Conservation (phyloP, 2,888 invertebrate genomes). For the Eulithis testata region DNA sequence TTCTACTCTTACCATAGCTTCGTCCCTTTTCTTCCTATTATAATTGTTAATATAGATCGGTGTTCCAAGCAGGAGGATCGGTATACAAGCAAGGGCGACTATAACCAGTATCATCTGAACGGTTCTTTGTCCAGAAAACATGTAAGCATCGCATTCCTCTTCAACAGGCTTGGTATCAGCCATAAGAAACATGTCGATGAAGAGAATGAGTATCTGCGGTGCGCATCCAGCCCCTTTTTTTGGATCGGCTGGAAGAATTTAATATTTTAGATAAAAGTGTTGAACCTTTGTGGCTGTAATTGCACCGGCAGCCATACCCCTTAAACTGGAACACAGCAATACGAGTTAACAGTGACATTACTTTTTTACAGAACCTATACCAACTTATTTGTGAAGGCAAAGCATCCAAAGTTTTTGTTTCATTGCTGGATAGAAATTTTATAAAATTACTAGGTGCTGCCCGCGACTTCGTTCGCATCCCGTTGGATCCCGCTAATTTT, state of each 20-base stretch:
- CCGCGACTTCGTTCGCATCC: too few species aligned
- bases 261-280: neutral
- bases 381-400: too few species aligned
- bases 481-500: too few species aligned
- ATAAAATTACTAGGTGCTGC: too few species aligned
- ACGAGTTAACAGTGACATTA: too few species aligned
- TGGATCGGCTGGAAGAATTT: conserved; percentile 9
- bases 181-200: conserved; percentile 90
- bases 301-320: too few species aligned
- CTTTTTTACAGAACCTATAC: too few species aligned
- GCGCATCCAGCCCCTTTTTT: conserved; percentile 81
- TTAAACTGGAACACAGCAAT: too few species aligned
- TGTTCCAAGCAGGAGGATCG: conserved; percentile 89
- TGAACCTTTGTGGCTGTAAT: too few species aligned
- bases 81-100: conserved; percentile 86
- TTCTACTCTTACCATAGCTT: conserved; percentile 42
- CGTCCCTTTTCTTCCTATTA: conserved; percentile 47
- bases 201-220: conserved; percentile 89
- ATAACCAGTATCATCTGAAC: conserved; percentile 86
- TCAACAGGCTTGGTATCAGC: conserved; percentile 55
- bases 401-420: too few species aligned
- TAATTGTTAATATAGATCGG: conserved; percentile 82
- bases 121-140: conserved; percentile 79
- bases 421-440: too few species aligned
- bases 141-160: conserved; percentile 79